Evolutionary conservation across 2,888 invertebrate genomes (phyloP).

Genomic region (Pantelozetes paolii): DNA sequence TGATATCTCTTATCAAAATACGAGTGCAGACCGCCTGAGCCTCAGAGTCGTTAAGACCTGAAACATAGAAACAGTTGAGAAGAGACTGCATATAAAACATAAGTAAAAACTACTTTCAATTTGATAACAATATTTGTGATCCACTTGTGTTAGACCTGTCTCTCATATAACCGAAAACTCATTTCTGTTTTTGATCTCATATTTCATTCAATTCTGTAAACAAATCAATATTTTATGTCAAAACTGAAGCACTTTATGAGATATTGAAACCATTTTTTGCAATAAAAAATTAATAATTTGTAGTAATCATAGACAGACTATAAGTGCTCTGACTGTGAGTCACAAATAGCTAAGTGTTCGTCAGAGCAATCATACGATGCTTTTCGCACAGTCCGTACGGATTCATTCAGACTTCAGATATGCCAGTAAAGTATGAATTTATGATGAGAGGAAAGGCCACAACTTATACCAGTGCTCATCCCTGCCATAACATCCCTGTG

Average conservation of each 20-base stretch:
- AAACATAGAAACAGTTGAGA: background rate
- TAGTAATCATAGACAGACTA: background rate
- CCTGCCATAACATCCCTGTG: background rate
- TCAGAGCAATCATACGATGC: background rate
- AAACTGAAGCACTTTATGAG: background rate
- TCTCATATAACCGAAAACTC: background rate
- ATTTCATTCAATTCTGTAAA: background rate
- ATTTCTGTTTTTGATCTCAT: background rate
- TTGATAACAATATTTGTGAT: background rate
- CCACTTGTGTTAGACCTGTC: background rate
- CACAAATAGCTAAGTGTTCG: background rate
- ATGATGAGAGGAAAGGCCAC: background rate
- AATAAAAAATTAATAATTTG: background rate
- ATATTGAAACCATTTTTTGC: background rate
- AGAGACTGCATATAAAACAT: background rate
- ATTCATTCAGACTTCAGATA: background rate
- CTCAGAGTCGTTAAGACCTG: background rate
- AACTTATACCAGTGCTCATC: background rate
- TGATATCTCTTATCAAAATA: slow-evolving; percentile 19
- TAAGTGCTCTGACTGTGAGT: no score
- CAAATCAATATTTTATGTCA: slow-evolving; percentile 14
- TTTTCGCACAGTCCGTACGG: background rate
- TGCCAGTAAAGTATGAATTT: background rate
- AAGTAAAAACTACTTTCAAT: background rate
- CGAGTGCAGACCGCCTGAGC: background rate